Conservation (phyloP, 2,113 vertebrate genomes). For the Neolamprologus fasciatus region DNA sequence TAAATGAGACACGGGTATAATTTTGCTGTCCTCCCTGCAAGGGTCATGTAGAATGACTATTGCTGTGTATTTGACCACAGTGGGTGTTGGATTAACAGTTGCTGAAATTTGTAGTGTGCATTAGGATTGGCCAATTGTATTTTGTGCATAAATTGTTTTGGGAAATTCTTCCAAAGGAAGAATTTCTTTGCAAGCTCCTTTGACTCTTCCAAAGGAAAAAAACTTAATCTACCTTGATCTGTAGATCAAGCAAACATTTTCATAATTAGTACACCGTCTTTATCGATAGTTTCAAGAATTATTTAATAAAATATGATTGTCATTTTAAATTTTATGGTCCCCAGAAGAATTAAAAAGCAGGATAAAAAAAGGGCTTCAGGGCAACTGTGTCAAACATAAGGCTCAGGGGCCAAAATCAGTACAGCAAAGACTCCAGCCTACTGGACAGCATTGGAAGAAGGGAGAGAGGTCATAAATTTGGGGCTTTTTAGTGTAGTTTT, state of each 20-base stretch:
- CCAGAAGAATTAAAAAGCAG: not conserved
- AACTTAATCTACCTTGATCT: not conserved
- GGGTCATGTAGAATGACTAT: not conserved
- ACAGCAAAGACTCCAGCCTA: not conserved
- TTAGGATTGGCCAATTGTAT: not conserved
- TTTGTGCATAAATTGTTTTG: not conserved
- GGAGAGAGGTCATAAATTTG: not conserved
- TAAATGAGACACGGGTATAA: not conserved
- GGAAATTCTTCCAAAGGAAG: not conserved
- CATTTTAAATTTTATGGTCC: not conserved
- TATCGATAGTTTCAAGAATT: not conserved
- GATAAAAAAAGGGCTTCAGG: not conserved
- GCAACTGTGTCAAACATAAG: not conserved
- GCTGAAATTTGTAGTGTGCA: not conserved
- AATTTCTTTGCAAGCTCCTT: too few relatives aligned
- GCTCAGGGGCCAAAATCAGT: not conserved
- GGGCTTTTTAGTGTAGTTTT: not conserved
- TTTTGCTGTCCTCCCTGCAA: not conserved
- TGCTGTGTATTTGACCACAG: not conserved
- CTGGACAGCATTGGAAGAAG: not conserved
- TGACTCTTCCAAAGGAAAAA: not conserved
- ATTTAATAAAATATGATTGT: not conserved
- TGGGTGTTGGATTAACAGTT: not conserved
- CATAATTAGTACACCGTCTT: not conserved
- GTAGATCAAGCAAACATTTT: not conserved